Evolutionary conservation across 2,888 invertebrate genomes (phyloP).

Genomic region (Yponomeuta evonymella): DNA sequence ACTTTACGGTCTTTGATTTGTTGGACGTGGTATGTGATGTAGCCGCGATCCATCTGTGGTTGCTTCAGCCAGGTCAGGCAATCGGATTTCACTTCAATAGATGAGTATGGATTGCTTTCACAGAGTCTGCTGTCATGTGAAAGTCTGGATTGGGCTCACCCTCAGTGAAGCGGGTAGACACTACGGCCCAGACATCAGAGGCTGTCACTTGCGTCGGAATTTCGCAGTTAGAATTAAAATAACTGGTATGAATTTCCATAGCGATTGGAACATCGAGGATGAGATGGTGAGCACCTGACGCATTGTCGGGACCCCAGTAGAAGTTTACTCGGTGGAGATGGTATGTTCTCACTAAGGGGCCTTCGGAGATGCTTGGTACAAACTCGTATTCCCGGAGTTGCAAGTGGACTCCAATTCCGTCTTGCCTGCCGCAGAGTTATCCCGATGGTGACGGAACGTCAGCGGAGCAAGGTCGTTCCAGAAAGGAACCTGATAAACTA

Average conservation of each 20-base stretch:
- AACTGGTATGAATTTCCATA: constrained; percentile 18
- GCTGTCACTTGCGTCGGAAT: background rate
- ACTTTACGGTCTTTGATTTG: background rate
- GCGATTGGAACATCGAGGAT: constrained; percentile 15
- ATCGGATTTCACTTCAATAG: constrained; percentile 1
- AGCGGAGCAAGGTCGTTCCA: constrained; percentile 18
- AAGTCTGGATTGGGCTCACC: background rate
- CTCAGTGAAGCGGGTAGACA: background rate
- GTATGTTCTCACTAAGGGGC: constrained; percentile 15
- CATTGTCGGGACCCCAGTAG: constrained; percentile 17
- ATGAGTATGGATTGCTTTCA: background rate
- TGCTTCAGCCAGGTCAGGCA: constrained; percentile 9
- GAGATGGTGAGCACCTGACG: constrained; percentile 15
- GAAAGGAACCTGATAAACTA: constrained; percentile 13
- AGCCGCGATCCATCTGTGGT: constrained; percentile 5
- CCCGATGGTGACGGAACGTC: constrained; percentile 16
- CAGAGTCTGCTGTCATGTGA: background rate
- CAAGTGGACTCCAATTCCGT: background rate
- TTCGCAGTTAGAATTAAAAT: constrained; percentile 17
- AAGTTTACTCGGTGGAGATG: constrained; percentile 14
- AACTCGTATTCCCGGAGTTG: background rate
- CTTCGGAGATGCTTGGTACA: constrained; percentile 4
- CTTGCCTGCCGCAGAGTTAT: constrained; percentile 5
- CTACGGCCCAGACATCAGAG: background rate
- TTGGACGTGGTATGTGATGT: constrained; percentile 14